phyloP scores from a whole-genome alignment of 2,797 vertebrate species.

The Rhinophrynus dorsalis region DNA sequence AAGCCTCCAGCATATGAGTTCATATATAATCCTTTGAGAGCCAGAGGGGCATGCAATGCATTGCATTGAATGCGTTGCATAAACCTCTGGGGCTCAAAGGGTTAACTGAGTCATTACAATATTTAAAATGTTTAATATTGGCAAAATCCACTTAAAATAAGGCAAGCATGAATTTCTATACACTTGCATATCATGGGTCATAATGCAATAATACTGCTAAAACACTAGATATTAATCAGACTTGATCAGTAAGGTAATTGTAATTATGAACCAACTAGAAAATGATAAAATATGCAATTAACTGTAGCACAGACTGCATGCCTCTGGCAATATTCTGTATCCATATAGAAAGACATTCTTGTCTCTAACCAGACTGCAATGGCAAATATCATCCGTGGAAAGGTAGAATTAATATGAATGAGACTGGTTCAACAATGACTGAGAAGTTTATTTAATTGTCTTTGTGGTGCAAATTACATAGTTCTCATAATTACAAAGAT shows the following conservation, averaged over 20 bases:
- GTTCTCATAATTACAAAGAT: too few relatives aligned
- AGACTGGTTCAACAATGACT: slow-evolving; percentile 1
- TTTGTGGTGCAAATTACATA: not conserved
- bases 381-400: not conserved
- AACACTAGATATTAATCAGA: slow-evolving; percentile 33
- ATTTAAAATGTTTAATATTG: too few relatives aligned
- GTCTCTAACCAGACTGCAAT: not conserved
- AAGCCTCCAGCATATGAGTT: too few relatives aligned
- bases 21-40: too few relatives aligned
- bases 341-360: slow-evolving; percentile 21
- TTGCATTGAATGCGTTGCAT: too few relatives aligned
- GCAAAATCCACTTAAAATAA: too few relatives aligned
- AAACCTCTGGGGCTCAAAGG: too few relatives aligned
- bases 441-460: not conserved
- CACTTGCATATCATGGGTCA: not conserved
- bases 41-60: too few relatives aligned
- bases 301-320: slow-evolving; percentile 38
- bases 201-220: slow-evolving; percentile 1
- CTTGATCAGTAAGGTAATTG: slow-evolving; percentile 36
- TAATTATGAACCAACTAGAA: slow-evolving; percentile 46
- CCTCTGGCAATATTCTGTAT: slow-evolving; percentile 18
- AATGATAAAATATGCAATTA: slow-evolving; percentile 45
- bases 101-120: too few relatives aligned
- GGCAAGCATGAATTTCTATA: not conserved
- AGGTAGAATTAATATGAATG: slow-evolving; percentile 1